These are phyloP conservation scores for Pecten maximus DNA, from an alignment of 2,888 invertebrate genomes.

Conservation along the genomic window DNA sequence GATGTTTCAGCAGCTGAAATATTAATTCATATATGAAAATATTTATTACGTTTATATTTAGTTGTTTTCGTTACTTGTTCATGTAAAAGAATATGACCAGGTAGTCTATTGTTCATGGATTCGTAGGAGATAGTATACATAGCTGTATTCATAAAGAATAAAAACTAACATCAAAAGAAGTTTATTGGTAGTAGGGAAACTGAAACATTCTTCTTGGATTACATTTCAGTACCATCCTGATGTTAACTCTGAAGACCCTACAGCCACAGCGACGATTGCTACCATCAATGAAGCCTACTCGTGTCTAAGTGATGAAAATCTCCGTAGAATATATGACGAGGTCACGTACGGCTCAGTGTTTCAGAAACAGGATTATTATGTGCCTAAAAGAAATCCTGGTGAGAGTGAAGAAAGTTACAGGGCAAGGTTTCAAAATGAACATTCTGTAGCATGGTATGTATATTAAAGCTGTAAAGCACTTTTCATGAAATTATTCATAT, in stretches of 20 bases:
- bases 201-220: neutral
- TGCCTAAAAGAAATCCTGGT: neutral
- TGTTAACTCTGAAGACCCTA: neutral
- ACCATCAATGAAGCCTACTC: neutral
- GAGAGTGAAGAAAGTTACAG: neutral
- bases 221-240: neutral
- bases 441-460: conserved; percentile 5
- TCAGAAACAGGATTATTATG: neutral
- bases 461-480: no score
- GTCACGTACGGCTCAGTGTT: neutral
- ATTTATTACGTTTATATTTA: no score
- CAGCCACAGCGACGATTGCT: neutral
- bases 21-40: no score
- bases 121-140: neutral
- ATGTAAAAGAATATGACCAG: no score
- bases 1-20: no score
- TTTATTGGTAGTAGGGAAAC: neutral
- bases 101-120: no score
- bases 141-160: neutral
- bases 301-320: neutral
- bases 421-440: neutral
- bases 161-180: neutral
- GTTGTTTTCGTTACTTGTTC: neutral
- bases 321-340: neutral
- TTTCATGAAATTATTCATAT: no score